Conservation (phyloP, 2,888 invertebrate species). For the Gonocerus acuteangulatus region DNA sequence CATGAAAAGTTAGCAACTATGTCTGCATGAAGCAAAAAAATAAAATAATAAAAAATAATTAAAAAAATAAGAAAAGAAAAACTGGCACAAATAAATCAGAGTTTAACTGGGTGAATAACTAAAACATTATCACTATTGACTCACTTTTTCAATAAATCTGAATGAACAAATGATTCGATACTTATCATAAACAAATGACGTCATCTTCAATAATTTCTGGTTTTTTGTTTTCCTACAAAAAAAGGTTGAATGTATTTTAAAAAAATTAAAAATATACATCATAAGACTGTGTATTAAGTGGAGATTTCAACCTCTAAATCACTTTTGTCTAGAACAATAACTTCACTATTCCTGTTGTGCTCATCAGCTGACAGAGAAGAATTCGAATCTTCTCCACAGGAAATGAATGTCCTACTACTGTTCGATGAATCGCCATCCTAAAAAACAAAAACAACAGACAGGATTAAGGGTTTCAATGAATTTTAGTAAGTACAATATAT, state of each 20-base stretch:
- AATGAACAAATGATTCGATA: too few relatives aligned
- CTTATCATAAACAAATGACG: slow-evolving; percentile 23
- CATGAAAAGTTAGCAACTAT: too few relatives aligned
- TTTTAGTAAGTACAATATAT: not conserved
- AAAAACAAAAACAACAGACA: slow-evolving; percentile 32
- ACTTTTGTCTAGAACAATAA: slow-evolving; percentile 10
- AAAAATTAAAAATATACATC: not conserved
- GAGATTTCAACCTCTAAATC: slow-evolving; percentile 15
- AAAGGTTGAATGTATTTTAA: not conserved
- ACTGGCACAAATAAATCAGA: too few relatives aligned
- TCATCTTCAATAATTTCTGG: slow-evolving; percentile 6
- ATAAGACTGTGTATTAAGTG: not conserved
- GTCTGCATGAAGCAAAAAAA: too few relatives aligned
- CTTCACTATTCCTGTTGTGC: slow-evolving; percentile 9
- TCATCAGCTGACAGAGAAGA: slow-evolving; percentile 37
- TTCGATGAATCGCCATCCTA: slow-evolving; percentile 48
- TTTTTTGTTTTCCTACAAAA: not conserved
- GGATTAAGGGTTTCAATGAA: not conserved
- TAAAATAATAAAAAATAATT: too few relatives aligned
- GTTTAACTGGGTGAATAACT: too few relatives aligned
- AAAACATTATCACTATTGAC: not conserved
- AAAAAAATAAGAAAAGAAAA: too few relatives aligned
- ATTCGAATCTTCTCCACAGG: slow-evolving; percentile 47
- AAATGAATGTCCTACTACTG: slow-evolving; percentile 42
- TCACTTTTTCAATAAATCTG: not conserved